phyloP scores from a whole-genome alignment of 2,113 vertebrate genomes.

The Polyodon spathula region DNA sequence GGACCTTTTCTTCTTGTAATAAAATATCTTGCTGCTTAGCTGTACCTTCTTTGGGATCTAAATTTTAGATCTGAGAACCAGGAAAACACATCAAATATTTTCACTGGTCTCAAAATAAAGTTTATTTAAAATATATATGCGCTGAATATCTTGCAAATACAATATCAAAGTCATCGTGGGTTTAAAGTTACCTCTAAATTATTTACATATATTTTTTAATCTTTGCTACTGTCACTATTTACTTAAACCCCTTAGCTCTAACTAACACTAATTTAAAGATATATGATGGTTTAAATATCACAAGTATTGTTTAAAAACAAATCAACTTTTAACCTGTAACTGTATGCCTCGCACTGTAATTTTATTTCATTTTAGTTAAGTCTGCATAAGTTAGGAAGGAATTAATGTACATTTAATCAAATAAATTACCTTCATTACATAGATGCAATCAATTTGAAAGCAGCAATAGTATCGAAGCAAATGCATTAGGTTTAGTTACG shows the following conservation, averaged over 20 bases:
- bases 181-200: too few species aligned
- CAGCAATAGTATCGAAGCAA: conserved; percentile 54
- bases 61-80: neutral
- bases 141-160: too few species aligned
- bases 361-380: conserved; percentile 42
- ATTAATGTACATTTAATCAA: conserved; percentile 60
- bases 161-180: too few species aligned
- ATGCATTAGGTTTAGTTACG: conserved; percentile 73
- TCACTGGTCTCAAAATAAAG: too few species aligned
- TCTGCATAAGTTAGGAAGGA: conserved; percentile 35
- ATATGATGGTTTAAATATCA: too few species aligned
- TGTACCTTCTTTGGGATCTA: neutral
- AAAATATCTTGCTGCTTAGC: neutral
- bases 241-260: too few species aligned
- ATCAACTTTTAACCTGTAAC: neutral
- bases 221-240: too few species aligned
- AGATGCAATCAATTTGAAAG: conserved; percentile 37
- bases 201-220: too few species aligned
- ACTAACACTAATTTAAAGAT: too few species aligned
- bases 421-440: conserved; percentile 52
- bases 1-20: neutral
- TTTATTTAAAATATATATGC: too few species aligned
- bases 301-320: neutral
- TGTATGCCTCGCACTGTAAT: conserved; percentile 42
- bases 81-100: too few species aligned